phyloP scores from a whole-genome alignment of 2,113 vertebrate species.

The Indri indri region DNA sequence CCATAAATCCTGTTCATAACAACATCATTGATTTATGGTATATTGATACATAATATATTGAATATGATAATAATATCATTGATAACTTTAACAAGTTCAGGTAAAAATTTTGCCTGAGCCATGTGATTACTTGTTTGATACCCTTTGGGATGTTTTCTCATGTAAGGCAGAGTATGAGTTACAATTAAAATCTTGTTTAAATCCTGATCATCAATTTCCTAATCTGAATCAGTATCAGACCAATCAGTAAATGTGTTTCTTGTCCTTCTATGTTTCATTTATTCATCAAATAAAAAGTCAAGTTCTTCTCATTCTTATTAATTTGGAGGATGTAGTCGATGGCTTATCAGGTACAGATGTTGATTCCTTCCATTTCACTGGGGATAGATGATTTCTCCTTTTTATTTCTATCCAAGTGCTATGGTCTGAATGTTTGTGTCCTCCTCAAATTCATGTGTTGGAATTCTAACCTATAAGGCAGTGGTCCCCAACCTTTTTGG shows the following conservation, averaged over 20 bases:
- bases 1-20: conserved; percentile 86
- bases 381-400: conserved; percentile 87
- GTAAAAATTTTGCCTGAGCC: conserved; percentile 82
- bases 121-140: conserved; percentile 76
- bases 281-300: conserved; percentile 90
- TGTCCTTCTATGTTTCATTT: conserved; percentile 82
- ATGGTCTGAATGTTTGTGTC: not conserved
- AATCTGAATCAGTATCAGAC: conserved; percentile 86
- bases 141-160: conserved; percentile 83
- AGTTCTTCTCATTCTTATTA: conserved; percentile 90
- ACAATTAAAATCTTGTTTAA: conserved; percentile 88
- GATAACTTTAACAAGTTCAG: conserved; percentile 84
- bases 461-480: not conserved
- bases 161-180: conserved; percentile 83
- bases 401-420: conserved; percentile 91
- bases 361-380: conserved; percentile 86
- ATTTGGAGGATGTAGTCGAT: conserved; percentile 65
- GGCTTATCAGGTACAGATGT: conserved; percentile 47
- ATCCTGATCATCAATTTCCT: conserved; percentile 86
- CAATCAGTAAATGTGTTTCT: conserved; percentile 83
- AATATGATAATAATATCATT: conserved; percentile 64
- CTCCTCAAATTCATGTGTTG: not conserved
- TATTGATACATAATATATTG: not conserved
- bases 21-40: conserved; percentile 75
- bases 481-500: not conserved